These are phyloP conservation scores for Macrosiphum euphorbiae DNA, from an alignment of 2,888 invertebrate genomes.

Conservation along the genomic window DNA sequence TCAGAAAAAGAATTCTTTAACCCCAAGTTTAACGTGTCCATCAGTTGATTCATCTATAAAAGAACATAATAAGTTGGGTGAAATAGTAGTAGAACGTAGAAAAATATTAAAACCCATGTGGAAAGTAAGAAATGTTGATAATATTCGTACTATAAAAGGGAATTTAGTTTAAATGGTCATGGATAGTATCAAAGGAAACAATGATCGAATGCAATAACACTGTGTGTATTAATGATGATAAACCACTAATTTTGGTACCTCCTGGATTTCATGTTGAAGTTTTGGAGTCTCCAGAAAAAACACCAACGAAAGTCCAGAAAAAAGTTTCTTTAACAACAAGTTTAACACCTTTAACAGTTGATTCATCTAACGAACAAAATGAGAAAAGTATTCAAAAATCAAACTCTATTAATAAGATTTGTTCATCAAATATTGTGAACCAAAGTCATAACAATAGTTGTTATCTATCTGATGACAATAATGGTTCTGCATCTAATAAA, in stretches of 20 bases:
- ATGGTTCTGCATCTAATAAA: slow-evolving; percentile 5
- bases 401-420: neutral
- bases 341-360: slow-evolving; percentile 15
- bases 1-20: neutral
- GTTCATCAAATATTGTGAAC: neutral
- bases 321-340: neutral
- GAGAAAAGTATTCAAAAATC: neutral
- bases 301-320: neutral
- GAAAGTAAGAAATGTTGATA: slow-evolving; percentile 53
- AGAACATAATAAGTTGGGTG: slow-evolving; percentile 39
- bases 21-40: slow-evolving; percentile 27
- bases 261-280: slow-evolving; percentile 42
- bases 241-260: slow-evolving; percentile 40
- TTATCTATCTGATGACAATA: neutral
- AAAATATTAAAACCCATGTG: slow-evolving; percentile 52
- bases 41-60: neutral
- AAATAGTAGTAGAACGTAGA: slow-evolving; percentile 56
- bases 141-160: slow-evolving; percentile 23
- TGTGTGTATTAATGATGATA: slow-evolving; percentile 4
- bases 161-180: slow-evolving; percentile 49
- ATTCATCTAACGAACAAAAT: slow-evolving; percentile 8
- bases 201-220: neutral
- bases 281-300: neutral
- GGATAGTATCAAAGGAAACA: slow-evolving; percentile 54
- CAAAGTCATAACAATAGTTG: neutral